Conservation (phyloP, 2,888 invertebrate genomes). For the Piscicola geometra region DNA sequence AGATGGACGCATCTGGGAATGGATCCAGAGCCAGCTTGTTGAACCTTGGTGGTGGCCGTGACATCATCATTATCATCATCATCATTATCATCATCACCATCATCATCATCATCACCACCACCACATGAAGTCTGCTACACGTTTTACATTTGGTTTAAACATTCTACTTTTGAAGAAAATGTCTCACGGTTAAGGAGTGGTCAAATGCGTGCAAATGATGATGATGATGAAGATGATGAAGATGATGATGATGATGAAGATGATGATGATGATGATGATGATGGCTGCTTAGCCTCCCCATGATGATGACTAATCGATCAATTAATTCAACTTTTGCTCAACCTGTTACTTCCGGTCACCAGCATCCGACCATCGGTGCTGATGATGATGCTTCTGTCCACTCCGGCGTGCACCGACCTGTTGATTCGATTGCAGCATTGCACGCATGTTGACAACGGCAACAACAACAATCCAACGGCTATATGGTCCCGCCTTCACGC, state of each 20-base stretch:
- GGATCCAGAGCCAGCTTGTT: conserved; percentile 22
- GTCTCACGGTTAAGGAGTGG: neutral
- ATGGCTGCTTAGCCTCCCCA: conserved; percentile 1
- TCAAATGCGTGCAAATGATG: conserved; percentile 67
- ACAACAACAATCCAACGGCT: too few species aligned
- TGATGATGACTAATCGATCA: conserved; percentile 6
- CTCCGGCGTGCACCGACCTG: conserved; percentile 43
- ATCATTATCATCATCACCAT: too few species aligned
- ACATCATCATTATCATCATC: too few species aligned
- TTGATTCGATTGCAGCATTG: neutral
- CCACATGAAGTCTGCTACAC: too few species aligned
- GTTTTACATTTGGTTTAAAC: too few species aligned
- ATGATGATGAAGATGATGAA: too few species aligned
- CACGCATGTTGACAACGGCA: too few species aligned
- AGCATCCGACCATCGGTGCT: conserved; percentile 50
- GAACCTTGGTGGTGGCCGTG: too few species aligned
- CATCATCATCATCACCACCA: too few species aligned
- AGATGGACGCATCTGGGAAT: conserved; percentile 17
- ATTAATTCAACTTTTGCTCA: too few species aligned
- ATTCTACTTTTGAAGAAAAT: neutral
- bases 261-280: conserved; percentile 17
- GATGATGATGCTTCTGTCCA: conserved; percentile 53
- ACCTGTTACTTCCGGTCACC: conserved; percentile 53
- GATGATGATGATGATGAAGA: too few species aligned
- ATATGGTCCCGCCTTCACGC: too few species aligned